Evolutionary conservation across 2,888 invertebrate species (phyloP).

Genomic region (Ptychoptera contaminata): DNA sequence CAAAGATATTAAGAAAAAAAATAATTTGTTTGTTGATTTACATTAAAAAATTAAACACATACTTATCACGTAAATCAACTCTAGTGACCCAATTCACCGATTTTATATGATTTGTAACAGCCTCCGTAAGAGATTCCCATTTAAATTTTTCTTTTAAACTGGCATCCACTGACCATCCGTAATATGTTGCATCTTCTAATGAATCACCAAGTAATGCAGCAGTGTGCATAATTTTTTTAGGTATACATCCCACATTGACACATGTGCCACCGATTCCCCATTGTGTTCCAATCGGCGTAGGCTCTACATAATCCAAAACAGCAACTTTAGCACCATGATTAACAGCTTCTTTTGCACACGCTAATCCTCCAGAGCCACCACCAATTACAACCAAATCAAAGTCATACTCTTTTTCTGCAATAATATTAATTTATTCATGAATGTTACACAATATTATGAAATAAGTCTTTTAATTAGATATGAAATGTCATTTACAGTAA

Average conservation of each 20-base stretch:
- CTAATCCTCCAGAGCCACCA: constrained; percentile 90
- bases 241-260: constrained; percentile 96
- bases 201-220: constrained; percentile 78
- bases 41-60: constrained; percentile 18
- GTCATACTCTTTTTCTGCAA: constrained; percentile 40
- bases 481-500: not conserved
- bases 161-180: constrained; percentile 64
- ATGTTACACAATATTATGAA: constrained; percentile 8
- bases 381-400: constrained; percentile 92
- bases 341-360: constrained; percentile 84
- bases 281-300: constrained; percentile 71
- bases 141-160: constrained; percentile 45
- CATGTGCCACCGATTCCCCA: constrained; percentile 97
- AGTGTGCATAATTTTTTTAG: constrained; percentile 96
- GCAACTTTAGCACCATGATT: constrained; percentile 67
- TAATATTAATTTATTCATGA: too few species aligned
- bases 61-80: constrained; percentile 79
- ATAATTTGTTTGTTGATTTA: not conserved
- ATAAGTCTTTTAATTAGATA: not conserved
- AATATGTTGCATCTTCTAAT: constrained; percentile 56
- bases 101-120: constrained; percentile 79
- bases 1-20: not conserved
- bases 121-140: constrained; percentile 57
- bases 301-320: constrained; percentile 73
- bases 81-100: constrained; percentile 92